phyloP scores from a whole-genome alignment of 1,140 invertebrate genomes.

The Globodera rostochiensis region DNA sequence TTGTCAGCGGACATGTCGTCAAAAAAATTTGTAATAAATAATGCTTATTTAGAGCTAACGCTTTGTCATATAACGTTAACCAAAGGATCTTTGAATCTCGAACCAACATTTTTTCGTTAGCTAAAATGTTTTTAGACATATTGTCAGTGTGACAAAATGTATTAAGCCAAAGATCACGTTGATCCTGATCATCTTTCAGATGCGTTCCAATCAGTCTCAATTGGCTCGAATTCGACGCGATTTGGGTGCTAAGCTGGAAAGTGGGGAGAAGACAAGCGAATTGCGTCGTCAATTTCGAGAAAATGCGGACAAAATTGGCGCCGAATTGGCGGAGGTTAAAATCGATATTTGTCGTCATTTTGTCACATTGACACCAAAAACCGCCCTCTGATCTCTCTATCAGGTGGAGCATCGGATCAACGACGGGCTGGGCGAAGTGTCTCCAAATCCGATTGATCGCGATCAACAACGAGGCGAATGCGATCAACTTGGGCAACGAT shows the following conservation, averaged over 20 bases:
- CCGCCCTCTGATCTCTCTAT: not conserved
- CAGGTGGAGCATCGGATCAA: not conserved
- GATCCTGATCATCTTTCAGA: not conserved
- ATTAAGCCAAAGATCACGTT: too few relatives aligned
- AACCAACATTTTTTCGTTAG: too few relatives aligned
- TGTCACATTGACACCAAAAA: not conserved
- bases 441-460: conserved; percentile 1
- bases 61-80: too few relatives aligned
- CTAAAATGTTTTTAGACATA: too few relatives aligned
- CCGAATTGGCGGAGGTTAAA: conserved; percentile 2
- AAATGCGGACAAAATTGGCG: conserved; percentile 25
- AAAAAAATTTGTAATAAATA: too few relatives aligned
- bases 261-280: not conserved
- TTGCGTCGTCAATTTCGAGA: conserved; percentile 2
- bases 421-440: conserved; percentile 4
- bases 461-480: not conserved
- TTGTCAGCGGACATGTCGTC: too few relatives aligned
- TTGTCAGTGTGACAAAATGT: too few relatives aligned
- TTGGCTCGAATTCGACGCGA: not conserved
- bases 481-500: conserved; percentile 6
- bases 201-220: not conserved
- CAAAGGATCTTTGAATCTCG: too few relatives aligned
- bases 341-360: not conserved
- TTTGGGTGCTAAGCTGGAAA: not conserved
- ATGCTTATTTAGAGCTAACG: too few relatives aligned